phyloP scores from a whole-genome alignment of 2,888 invertebrate genomes.

The Thera obeliscata region DNA sequence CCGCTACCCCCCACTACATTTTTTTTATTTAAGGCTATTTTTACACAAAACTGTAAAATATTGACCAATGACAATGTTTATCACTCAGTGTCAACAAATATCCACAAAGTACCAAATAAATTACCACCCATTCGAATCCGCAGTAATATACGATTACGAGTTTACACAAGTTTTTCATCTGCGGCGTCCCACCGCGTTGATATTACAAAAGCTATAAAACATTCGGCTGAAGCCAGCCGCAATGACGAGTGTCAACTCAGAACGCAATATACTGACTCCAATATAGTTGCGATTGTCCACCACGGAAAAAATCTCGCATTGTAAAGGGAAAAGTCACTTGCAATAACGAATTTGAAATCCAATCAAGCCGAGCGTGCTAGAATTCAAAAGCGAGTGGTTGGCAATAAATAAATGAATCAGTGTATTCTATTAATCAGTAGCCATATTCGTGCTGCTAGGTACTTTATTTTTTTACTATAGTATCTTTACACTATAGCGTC shows the following conservation, averaged over 20 bases:
- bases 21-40: no score
- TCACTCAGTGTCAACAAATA: not conserved
- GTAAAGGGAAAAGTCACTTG: slow-evolving; percentile 69
- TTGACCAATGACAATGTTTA: not conserved
- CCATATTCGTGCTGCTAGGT: not conserved
- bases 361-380: slow-evolving; percentile 56
- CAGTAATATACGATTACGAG: slow-evolving; percentile 23
- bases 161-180: slow-evolving; percentile 31
- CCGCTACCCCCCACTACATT: no score
- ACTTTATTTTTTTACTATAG: not conserved
- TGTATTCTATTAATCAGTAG: not conserved
- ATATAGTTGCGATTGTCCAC: slow-evolving; percentile 62
- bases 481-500: not conserved
- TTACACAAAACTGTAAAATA: no score
- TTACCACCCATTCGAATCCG: slow-evolving; percentile 1
- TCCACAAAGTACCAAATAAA: slow-evolving; percentile 7
- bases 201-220: slow-evolving; percentile 69
- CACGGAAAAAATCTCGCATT: slow-evolving; percentile 66
- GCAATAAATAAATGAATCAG: slow-evolving; percentile 20
- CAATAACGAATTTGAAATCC: slow-evolving; percentile 78
- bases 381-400: slow-evolving; percentile 16
- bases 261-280: slow-evolving; percentile 64
- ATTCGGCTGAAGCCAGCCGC: slow-evolving; percentile 49
- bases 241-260: slow-evolving; percentile 66
- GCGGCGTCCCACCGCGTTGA: slow-evolving; percentile 39